These are phyloP conservation scores for Theropithecus gelada DNA, from an alignment of 2,113 vertebrate species.

Conservation along the genomic window DNA sequence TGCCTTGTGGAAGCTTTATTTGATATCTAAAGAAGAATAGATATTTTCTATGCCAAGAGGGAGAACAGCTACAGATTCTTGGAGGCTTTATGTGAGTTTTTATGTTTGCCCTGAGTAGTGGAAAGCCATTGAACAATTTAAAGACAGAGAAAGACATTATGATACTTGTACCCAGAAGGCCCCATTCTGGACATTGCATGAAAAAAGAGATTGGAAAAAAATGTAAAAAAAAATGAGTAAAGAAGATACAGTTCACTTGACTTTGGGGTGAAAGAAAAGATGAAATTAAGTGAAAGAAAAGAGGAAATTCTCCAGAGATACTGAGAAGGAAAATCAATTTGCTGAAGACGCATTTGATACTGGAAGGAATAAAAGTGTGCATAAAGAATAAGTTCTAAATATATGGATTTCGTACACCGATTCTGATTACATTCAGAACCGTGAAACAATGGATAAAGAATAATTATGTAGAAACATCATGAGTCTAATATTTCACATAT, in stretches of 20 bases:
- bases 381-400: background rate
- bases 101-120: background rate
- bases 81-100: background rate
- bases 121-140: background rate
- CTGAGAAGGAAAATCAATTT: background rate
- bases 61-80: background rate
- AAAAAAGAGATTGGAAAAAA: background rate
- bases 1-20: background rate
- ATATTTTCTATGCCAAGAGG: background rate
- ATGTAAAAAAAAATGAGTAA: background rate
- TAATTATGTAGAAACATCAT: background rate
- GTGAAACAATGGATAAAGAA: background rate
- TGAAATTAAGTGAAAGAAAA: background rate
- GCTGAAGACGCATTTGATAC: background rate
- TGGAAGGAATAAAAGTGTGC: background rate
- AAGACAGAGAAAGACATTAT: background rate
- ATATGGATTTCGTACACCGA: background rate
- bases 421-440: background rate
- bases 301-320: background rate
- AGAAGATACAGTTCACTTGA: background rate
- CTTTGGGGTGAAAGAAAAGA: background rate
- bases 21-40: background rate
- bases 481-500: background rate
- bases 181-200: background rate
- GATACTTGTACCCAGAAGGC: background rate